Evolutionary conservation across 1,140 invertebrate species (phyloP), one percentile per base, ranked within the genome.

Genomic region (Phenacoccus solenopsis): DNA sequence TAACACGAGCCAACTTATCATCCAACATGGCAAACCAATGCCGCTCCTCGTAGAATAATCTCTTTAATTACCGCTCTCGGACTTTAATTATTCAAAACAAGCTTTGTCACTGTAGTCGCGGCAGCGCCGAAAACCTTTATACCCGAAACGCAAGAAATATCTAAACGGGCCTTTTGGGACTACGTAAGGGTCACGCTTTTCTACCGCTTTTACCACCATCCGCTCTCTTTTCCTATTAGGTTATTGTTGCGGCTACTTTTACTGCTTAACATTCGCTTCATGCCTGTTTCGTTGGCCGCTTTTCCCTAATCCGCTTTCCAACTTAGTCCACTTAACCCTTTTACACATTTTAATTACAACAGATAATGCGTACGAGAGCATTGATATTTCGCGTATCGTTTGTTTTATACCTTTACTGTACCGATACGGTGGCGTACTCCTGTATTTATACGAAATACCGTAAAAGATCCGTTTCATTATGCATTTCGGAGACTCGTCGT

Each of bases 241-340:
- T 64, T 64, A 64, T 27, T 64, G 59, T 64, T 27, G 25, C 25
- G 59, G 25, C 59, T 64, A 64, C 59, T 64, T 27, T 64, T 64
- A 64, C 59, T 64, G 59, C 21, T 25, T 64, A 64, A 64, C 59
- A 49, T 49, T 49, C 38, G 38, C 38, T 49, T 49, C 59, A 24
- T 25, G 59, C 59, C 59, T 25, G 10, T 27, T 64, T 64, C 25
- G 59, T 64, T 64, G n/a, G n/a, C 25, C 59, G 22, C 21, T 64
- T 64, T 25, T 64, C 59, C 12, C 38, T 49, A 49, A 49, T 49
- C 38, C 38, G 38, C 38, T 49, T 64, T 64, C 25, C 59, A 64
- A 64, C 20, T 64, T 64, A 64, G 59, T 64, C 59, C 59, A 64
- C 59, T 64, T 64, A 64, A 64, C 59, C 59, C 59, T 64, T 64